Evolutionary conservation across 1,140 invertebrate species (phyloP), one percentile per base, ranked within the genome.

Genomic region (Caenorhabditis brenneri): DNA sequence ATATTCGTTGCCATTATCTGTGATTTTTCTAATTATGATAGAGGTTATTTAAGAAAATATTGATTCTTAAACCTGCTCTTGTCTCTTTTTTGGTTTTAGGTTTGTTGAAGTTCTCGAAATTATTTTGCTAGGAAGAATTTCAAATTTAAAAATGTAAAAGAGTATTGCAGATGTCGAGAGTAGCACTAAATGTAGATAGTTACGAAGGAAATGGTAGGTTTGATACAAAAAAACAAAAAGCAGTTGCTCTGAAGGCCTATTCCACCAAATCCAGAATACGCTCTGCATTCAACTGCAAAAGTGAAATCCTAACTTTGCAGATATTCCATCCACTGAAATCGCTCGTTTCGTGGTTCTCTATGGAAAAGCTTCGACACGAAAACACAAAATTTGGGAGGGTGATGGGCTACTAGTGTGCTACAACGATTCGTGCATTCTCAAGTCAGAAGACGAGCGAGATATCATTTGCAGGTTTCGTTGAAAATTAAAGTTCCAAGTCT

Each of bases 371-470:
- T 81, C 79, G 6, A 81, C 84, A 2, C 16, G 80, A 12, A 85
- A 85, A 80, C 84, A 82, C 31, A 85, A 85, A 48, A 85, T 65
- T n/a, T 85, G 84, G 84, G 84, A 85, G 33, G 80, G 80, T 2
- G 84, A 85, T 24, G 84, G 84, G 19, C 9, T 81, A 15, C 46
- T 85, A 1, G 58, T 81, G 12, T 81, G 79, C 22, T 81, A 80
- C 39, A 24, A 10, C 2, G 48, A 81, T 42, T 55, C n/a, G 15
- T 27, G 36, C n/a, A 24, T 83, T 6, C 33, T 83, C 48, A 83
- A 83, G 22, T 74, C 48, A 10, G 82, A 83, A 19, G 82, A 83
- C 36, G 65, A 79, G 27, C 10, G 24, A 5, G 65, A 42, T 24
- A 48, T 83, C 0, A 46, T 83, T 27, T 79, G 58, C 29, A 83